These are phyloP conservation scores for Geotrypetes seraphini DNA, from an alignment of 2,797 vertebrate genomes.

Conservation along the genomic window DNA sequence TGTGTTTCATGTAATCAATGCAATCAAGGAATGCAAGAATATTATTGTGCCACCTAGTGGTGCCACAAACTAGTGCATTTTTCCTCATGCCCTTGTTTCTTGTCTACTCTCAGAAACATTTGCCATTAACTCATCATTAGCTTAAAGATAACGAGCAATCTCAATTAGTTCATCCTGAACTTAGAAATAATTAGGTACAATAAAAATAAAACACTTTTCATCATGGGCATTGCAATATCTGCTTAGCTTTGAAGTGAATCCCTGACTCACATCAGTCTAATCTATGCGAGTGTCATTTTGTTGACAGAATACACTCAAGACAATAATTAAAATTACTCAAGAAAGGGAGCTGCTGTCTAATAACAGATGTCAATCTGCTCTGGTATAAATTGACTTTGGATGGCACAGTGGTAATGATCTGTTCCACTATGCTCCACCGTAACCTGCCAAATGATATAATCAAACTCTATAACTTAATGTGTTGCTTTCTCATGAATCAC, in stretches of 20 bases:
- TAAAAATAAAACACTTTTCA: slow-evolving; percentile 7
- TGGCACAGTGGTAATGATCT: slow-evolving; percentile 7
- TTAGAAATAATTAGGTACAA: slow-evolving; percentile 7
- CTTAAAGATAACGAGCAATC: too few relatives aligned
- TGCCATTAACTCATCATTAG: too few relatives aligned
- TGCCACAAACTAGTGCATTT: too few relatives aligned
- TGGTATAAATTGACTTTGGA: slow-evolving; percentile 10
- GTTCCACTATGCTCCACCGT: background rate
- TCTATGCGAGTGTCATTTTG: slow-evolving; percentile 14
- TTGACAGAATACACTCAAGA: slow-evolving; percentile 10
- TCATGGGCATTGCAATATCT: slow-evolving; percentile 9
- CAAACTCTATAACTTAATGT: too few relatives aligned
- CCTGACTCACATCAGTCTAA: slow-evolving; percentile 6
- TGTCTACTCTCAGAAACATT: too few relatives aligned
- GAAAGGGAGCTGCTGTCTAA: slow-evolving; percentile 5
- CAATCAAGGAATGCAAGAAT: too few relatives aligned
- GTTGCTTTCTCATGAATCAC: too few relatives aligned
- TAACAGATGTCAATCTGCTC: slow-evolving; percentile 10
- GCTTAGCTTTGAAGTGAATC: slow-evolving; percentile 11
- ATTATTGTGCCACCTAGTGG: too few relatives aligned
- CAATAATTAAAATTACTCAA: slow-evolving; percentile 20
- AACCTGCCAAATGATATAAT: background rate
- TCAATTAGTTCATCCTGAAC: too few relatives aligned
- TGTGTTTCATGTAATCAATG: too few relatives aligned
- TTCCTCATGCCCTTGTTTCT: too few relatives aligned